Evolutionary conservation across 37 sponge, comb jelly and placozoan species (phyloP).

Genomic region (Agelas oroides): DNA sequence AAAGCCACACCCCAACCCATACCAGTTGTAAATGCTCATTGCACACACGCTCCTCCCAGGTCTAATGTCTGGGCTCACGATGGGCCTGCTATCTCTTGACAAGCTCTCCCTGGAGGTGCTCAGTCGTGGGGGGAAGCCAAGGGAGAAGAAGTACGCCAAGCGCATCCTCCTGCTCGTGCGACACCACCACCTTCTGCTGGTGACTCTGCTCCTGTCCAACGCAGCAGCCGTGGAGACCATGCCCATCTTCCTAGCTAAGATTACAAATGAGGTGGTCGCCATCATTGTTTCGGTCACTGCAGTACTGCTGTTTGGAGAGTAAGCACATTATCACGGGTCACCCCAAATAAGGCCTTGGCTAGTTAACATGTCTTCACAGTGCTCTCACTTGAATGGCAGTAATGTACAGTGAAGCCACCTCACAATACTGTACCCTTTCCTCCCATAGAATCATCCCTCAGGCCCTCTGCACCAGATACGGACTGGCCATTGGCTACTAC

Average conservation of each 20-base stretch:
- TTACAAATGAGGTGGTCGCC: constrained; percentile 78
- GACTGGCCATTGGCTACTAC: constrained; percentile 91
- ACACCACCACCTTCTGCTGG: constrained; percentile 80
- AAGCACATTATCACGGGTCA: constrained; percentile 4
- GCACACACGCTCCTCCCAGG: constrained; percentile 40
- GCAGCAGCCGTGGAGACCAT: constrained; percentile 85
- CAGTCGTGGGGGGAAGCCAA: constrained; percentile 66
- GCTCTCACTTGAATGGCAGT: no score
- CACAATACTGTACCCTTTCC: background rate
- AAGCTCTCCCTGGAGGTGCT: constrained; percentile 74
- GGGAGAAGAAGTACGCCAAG: constrained; percentile 69
- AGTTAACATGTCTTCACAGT: no score
- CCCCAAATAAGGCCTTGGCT: no score
- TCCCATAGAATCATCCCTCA: constrained; percentile 81
- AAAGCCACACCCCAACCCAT: no score
- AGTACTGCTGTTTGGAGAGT: constrained; percentile 90
- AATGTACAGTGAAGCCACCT: no score
- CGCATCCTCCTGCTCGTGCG: constrained; percentile 69
- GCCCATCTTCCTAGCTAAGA: constrained; percentile 83
- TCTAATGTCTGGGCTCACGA: constrained; percentile 87
- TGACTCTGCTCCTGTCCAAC: constrained; percentile 87
- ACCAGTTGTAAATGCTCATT: no score
- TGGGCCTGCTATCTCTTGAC: constrained; percentile 91
- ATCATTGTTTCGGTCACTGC: constrained; percentile 87
- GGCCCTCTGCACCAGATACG: constrained; percentile 86